Conservation (phyloP, 2,113 vertebrate genomes). For the Silurus meridionalis region DNA sequence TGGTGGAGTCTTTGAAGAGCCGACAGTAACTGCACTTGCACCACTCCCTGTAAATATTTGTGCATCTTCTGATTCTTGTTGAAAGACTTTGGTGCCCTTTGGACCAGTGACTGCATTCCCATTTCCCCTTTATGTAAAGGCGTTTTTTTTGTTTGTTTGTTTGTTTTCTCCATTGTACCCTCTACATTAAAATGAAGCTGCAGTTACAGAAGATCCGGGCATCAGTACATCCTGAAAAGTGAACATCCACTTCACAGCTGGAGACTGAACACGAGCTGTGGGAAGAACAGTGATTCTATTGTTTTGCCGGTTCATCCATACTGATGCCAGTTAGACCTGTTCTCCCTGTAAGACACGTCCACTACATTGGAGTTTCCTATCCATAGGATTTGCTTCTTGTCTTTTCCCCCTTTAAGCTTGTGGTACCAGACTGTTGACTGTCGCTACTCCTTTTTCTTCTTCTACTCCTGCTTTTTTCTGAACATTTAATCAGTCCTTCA, state of each 20-base stretch:
- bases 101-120: conserved; percentile 66
- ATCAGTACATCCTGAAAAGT: neutral
- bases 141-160: neutral
- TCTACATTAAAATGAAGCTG: neutral
- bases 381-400: conserved; percentile 7
- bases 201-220: neutral
- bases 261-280: conserved; percentile 18
- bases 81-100: conserved; percentile 59
- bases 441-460: neutral
- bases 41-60: conserved; percentile 66
- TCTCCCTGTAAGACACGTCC: conserved; percentile 19
- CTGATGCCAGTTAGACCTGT: neutral
- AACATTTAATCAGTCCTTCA: conserved; percentile 30
- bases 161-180: neutral
- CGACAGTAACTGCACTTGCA: conserved; percentile 78
- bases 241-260: neutral
- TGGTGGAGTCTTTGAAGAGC: conserved; percentile 95
- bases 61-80: conserved; percentile 57
- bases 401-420: neutral
- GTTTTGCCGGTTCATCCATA: conserved; percentile 3
- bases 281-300: neutral
- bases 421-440: neutral
- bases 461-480: neutral
- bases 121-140: conserved; percentile 46
- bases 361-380: conserved; percentile 35